Evolutionary conservation across 2,888 invertebrate species (phyloP).

Genomic region (Ecliptopera silaceata): DNA sequence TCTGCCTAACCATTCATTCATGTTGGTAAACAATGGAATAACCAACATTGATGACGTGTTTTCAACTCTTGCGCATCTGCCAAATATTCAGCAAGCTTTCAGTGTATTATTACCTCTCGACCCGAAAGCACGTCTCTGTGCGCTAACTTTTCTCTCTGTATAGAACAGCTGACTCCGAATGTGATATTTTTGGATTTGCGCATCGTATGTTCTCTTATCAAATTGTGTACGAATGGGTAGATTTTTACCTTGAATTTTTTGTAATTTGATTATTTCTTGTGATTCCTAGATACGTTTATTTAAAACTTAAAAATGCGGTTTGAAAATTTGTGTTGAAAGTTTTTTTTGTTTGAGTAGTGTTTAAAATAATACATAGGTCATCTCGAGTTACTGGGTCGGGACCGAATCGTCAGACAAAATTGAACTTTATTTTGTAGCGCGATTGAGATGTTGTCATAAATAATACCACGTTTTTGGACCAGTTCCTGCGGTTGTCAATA

Average conservation of each 20-base stretch:
- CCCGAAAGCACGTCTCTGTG: conserved; percentile 35
- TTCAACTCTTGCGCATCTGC: conserved; percentile 49
- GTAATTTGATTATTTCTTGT: not conserved
- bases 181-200: conserved; percentile 21
- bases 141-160: conserved; percentile 14
- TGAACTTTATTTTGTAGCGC: too few relatives aligned
- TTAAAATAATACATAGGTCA: too few relatives aligned
- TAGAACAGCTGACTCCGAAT: conserved; percentile 14
- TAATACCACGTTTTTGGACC: too few relatives aligned
- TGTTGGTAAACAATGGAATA: not conserved
- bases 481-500: too few relatives aligned
- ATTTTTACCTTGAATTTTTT: not conserved
- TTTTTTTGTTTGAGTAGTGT: too few relatives aligned
- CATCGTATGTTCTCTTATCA: conserved; percentile 7
- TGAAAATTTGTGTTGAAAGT: not conserved
- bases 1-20: not conserved
- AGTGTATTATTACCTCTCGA: conserved; percentile 46
- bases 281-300: not conserved
- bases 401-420: too few relatives aligned
- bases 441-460: too few relatives aligned
- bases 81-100: conserved; percentile 44
- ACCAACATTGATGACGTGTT: conserved; percentile 38
- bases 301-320: not conserved
- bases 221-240: conserved; percentile 3
- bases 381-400: too few relatives aligned